Percentiles rank a stretch among this genome's conserved stretches.
These are phyloP conservation scores for Cacajao melanocephalus DNA, from an alignment of 2,797 vertebrate genomes.

Conservation along the genomic window DNA sequence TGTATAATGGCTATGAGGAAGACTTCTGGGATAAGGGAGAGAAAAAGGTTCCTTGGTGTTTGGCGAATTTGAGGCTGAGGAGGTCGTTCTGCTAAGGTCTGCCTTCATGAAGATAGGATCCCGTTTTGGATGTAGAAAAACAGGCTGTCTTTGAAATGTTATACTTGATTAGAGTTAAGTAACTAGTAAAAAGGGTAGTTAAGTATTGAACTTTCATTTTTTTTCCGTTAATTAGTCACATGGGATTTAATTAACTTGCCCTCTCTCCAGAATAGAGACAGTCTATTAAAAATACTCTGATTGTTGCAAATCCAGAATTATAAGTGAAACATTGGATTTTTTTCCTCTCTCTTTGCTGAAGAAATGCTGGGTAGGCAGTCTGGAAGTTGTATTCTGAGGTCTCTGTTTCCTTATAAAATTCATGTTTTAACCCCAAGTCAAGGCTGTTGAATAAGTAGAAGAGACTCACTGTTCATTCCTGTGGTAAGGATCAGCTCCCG, in stretches of 20 bases:
- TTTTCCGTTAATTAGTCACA: conserved; percentile 41
- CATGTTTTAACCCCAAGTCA: not conserved
- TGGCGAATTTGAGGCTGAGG: not conserved
- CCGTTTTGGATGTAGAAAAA: not conserved
- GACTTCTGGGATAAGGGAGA: not conserved
- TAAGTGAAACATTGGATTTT: not conserved
- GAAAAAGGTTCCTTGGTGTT: not conserved
- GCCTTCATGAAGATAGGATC: not conserved
- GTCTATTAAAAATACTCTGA: conserved; percentile 26
- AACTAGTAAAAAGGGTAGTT: not conserved
- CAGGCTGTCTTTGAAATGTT: not conserved
- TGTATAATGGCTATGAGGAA: not conserved
- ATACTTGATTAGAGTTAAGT: conserved; percentile 33
- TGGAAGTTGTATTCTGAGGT: conserved; percentile 1
- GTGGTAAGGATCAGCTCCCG: not conserved
- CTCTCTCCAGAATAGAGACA: not conserved
- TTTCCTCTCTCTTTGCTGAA: not conserved
- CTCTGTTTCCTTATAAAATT: conserved; percentile 28
- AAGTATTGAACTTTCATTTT: conserved; percentile 26
- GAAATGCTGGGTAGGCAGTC: not conserved
- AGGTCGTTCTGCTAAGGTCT: not conserved
- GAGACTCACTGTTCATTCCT: not conserved
- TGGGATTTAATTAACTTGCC: conserved; percentile 45
- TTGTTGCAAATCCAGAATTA: conserved; percentile 27
- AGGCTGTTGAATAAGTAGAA: not conserved